phyloP scores from a whole-genome alignment of 2,113 vertebrate genomes.

The Actenoides lindsayi region DNA sequence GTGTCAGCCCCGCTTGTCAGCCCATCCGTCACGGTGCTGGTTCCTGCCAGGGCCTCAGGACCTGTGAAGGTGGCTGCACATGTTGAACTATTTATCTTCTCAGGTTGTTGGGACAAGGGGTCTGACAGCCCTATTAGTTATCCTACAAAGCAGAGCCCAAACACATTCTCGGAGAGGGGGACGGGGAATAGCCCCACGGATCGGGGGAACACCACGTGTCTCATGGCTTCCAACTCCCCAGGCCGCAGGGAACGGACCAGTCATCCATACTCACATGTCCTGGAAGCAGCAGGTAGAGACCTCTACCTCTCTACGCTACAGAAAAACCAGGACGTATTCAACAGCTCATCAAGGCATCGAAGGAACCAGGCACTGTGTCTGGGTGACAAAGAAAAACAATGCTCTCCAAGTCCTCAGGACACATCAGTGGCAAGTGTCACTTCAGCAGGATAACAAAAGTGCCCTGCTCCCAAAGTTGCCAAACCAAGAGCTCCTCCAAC shows the following conservation, averaged over 20 bases:
- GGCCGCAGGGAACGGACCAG: neutral
- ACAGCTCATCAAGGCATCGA: neutral
- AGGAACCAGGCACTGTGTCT: neutral
- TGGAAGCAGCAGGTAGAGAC: neutral
- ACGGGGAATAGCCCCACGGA: neutral
- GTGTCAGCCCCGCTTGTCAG: conserved; percentile 54
- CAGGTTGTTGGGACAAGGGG: conserved; percentile 37
- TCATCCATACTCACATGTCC: neutral
- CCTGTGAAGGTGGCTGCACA: conserved; percentile 57
- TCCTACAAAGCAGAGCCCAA: conserved; percentile 53
- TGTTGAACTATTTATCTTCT: conserved; percentile 72
- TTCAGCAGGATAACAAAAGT: neutral
- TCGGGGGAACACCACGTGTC: neutral
- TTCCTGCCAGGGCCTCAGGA: conserved; percentile 55
- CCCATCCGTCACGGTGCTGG: conserved; percentile 68
- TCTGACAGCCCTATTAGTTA: conserved; percentile 74
- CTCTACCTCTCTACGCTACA: neutral
- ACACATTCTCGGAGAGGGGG: neutral
- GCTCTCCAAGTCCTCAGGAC: neutral
- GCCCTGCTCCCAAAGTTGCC: neutral
- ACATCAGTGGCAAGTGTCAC: neutral
- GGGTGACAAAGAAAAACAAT: neutral
- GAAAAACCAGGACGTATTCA: neutral
- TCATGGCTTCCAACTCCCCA: neutral
- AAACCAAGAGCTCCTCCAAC: neutral